Base-by-base conservation (phyloP, 2,888 invertebrate species). In the Agrochola macilenta region DNA sequence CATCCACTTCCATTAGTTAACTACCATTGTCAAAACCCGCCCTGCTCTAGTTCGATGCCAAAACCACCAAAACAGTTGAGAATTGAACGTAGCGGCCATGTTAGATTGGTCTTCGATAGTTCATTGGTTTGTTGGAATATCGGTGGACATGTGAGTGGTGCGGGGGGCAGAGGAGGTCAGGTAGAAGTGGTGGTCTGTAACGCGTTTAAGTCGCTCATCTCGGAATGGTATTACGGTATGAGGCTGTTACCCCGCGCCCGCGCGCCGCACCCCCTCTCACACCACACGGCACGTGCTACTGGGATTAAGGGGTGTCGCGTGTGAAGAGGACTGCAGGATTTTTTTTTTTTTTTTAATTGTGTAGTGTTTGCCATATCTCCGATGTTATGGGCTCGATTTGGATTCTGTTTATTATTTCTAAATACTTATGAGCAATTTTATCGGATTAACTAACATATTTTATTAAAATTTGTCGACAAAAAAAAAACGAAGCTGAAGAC, bases 141-240 rank as follows among this genome's bases (percentile, higher is more conserved):
- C 77, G 82, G 81, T 78, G 78, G 78, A 78, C 70, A 72, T 80
- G 71, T 76, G 71, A 77, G 85, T 81, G 74, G 54, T 85, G 84
- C 77, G 81, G 68, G 85, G 86, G 83, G 68, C 5, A 74, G 23
- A 83, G 79, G 57, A 87, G 94, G 89, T 93, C 94, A 90, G 60
- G 88, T 84, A 91, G 83, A 39, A 80, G 78, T 93, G 95, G 95
- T 87, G 90, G 91, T 91, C 90, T 91, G 89, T 96, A 96, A 96
- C 94, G 90, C 91, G 93, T 95, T 96, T 96, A 96, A 96, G 96
- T 95, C 95, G 94, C 93, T 96, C 96, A 95, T 96, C 96, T 96
- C 95, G 94, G 93, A 96, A 96, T 96, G 95, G 96, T 94, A 95
- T 96, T 96, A 96, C 93, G 91, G 94, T 91, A 93, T 93, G 93